Evolutionary conservation across 2,797 vertebrate genomes (phyloP), one percentile per base, ranked within the genome.

Genomic region (Sebastes oblongus): DNA sequence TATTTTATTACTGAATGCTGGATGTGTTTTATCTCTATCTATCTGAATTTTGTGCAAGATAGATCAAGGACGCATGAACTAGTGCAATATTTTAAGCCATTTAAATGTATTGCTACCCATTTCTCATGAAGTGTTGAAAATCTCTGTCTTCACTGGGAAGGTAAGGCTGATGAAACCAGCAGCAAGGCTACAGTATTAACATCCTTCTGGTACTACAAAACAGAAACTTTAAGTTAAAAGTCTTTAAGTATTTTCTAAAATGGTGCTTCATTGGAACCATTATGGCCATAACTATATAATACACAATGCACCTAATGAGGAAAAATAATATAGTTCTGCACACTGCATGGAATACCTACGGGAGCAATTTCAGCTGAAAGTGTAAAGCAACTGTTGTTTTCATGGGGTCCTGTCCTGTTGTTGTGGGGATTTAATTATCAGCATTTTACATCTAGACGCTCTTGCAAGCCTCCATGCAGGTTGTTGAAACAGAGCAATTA

Each of bases 401-500:
- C 29, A 59, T 6, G 14, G 39, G 34, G 75, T 73, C 61, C 50
- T 22, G 22, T 77, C 74, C 67, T 66, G 71, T 66, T 55, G 70
- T 66, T 76, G 66, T 36, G 39, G 24, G 46, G 27, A 82, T 81
- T 80, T 84, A 77, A 87, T 92, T 90, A 88, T 89, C 76, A 72
- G 54, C 71, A 77, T 83, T 84, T 89, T 76, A 75, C 36, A 32
- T 77, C 39, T 81, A 66, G 77, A 87, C 14, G 22, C 50, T 68
- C 54, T 67, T 39, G 66, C 78, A 78, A 67, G 55, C 60, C 60
- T 83, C 69, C 20, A 58, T 7, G 39, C 20, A 75, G 73, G 66
- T 86, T 90, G 78, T 77, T 85, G 80, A 85, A 89, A 88, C 78
- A 80, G 36, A 85, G 81, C 80, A 92, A 87, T 91, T 89, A 83